Conservation (phyloP, 2,888 invertebrate species). For the Ryuthela nishihirai region DNA sequence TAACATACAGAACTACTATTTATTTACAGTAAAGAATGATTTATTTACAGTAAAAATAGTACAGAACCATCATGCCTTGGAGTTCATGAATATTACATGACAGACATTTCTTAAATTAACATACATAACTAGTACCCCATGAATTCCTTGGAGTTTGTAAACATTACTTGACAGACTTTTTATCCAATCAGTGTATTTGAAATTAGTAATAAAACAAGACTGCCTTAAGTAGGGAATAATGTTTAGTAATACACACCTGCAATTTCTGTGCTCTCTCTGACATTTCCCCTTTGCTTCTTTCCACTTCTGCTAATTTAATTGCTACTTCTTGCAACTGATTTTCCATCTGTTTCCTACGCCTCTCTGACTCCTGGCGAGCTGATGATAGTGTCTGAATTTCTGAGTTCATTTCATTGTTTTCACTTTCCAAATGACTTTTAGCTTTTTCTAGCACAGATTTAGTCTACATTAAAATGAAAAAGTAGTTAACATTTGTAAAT, state of each 20-base stretch:
- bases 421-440: slow-evolving; percentile 82
- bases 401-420: slow-evolving; percentile 89
- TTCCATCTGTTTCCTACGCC: slow-evolving; percentile 91
- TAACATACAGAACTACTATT: no score
- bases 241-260: slow-evolving; percentile 54
- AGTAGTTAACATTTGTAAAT: not conserved
- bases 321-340: slow-evolving; percentile 60
- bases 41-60: no score
- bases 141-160: no score
- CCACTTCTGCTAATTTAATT: slow-evolving; percentile 60
- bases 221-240: no score
- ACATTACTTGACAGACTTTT: no score
- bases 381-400: slow-evolving; percentile 85
- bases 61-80: no score
- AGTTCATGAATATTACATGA: no score
- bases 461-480: slow-evolving; percentile 54
- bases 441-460: slow-evolving; percentile 83
- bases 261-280: slow-evolving; percentile 78
- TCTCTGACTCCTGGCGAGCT: slow-evolving; percentile 87
- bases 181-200: no score
- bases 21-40: no score
- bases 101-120: no score
- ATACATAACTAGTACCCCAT: no score
- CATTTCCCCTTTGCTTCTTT: slow-evolving; percentile 63
- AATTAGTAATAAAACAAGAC: no score